Percentiles rank a stretch among this genome's conserved stretches.
These are phyloP conservation scores for Diachasmimorpha longicaudata DNA, from an alignment of 1,140 invertebrate species.

Conservation along the genomic window DNA sequence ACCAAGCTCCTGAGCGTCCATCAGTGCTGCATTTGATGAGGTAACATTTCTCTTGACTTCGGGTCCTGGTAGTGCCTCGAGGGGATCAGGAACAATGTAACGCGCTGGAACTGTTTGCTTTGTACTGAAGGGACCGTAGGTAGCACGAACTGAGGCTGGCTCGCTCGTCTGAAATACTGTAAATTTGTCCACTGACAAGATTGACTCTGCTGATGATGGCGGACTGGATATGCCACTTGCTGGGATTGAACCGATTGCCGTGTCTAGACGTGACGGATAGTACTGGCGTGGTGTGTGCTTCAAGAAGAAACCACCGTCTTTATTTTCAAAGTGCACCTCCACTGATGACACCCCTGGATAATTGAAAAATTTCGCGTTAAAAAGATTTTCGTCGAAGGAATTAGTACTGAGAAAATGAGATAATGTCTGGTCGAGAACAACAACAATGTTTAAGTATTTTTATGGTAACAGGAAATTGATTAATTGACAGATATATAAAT, in stretches of 20 bases:
- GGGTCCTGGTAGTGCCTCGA: slow-evolving; percentile 62
- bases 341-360: slow-evolving; percentile 64
- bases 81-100: slow-evolving; percentile 82
- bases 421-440: too few species aligned
- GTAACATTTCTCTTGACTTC: slow-evolving; percentile 45
- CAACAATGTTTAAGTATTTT: too few species aligned
- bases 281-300: slow-evolving; percentile 76
- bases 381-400: too few species aligned
- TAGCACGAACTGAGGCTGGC: slow-evolving; percentile 84
- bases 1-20: slow-evolving; percentile 72
- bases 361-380: slow-evolving; percentile 20
- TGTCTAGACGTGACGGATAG: slow-evolving; percentile 43
- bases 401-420: too few species aligned
- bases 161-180: slow-evolving; percentile 87
- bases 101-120: slow-evolving; percentile 91
- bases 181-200: slow-evolving; percentile 80
- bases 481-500: too few species aligned
- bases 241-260: slow-evolving; percentile 20
- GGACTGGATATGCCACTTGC: slow-evolving; percentile 19
- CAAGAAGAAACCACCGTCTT: slow-evolving; percentile 87
- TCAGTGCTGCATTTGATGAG: slow-evolving; percentile 48
- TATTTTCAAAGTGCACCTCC: slow-evolving; percentile 88
- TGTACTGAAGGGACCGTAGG: slow-evolving; percentile 90
- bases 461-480: too few species aligned
- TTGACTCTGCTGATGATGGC: slow-evolving; percentile 59